Evolutionary conservation across 2,113 vertebrate species (phyloP), one percentile per base, ranked within the genome.

Genomic region (Chaetura pelagica): DNA sequence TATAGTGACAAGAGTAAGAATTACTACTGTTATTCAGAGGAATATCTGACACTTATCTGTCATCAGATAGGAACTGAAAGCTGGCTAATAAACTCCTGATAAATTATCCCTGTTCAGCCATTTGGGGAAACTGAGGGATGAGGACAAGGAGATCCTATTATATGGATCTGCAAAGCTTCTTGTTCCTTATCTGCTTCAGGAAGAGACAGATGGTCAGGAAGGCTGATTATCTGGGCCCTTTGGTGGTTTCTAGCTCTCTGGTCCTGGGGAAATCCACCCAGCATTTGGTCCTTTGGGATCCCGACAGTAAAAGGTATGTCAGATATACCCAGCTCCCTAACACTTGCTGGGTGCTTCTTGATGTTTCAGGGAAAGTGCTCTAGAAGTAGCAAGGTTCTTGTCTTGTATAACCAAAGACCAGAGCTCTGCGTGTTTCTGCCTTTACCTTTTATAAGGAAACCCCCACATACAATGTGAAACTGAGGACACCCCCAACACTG

Each of bases 31-130:
- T 75, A n/a, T 51, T 81, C 0, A 0, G 59, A 66, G 61, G 51
- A 54, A 44, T 74, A 46, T 81, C 52, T 96, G 94, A 69, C 68
- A 29, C 71, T 89, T 71, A 40, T 12, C 87, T 85, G 66, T 75
- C 74, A 52, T 72, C 92, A 89, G 44, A 14, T 44, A 40, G n/a
- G 19, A 73, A 40, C 66, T 87, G 61, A 38, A 79, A 87, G 52
- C 81, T 69, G 77, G 27, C 79, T 91, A 44, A 84, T 87, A 49
- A 92, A 74, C 17, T 64, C 54, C 57, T 71, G 62, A 76, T 49
- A 35, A 90, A 77, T 94, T 24, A 69, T n/a, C 68, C 59, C 59
- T 77, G 21, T 74, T 69, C 23, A 58, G 64, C 89, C 67, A 40
- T 80, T 64, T 92, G 72, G 78, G 80, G 72, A 80, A 92, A 30